phyloP scores from a whole-genome alignment of 92 coral and sea anemone genomes.

The Phenganax subtilis region DNA sequence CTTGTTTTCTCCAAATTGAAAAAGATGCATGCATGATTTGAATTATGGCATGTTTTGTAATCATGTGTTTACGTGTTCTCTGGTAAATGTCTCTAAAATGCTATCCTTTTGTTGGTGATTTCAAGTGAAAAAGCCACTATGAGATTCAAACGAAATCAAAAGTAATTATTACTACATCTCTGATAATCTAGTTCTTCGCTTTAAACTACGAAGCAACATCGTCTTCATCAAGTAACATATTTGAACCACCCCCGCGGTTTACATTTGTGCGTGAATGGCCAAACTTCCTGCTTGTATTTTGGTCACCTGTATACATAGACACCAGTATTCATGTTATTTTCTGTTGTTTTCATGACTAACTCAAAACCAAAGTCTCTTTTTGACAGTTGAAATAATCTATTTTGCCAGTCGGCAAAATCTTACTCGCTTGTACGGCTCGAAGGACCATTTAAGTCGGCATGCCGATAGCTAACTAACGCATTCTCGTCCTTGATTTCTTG shows the following conservation, averaged over 20 bases:
- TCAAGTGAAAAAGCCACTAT: too few relatives aligned
- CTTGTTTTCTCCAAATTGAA: too few relatives aligned
- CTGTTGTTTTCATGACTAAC: background rate
- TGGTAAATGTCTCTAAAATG: too few relatives aligned
- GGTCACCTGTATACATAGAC: slow-evolving; percentile 12
- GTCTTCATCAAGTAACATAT: background rate
- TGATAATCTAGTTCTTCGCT: too few relatives aligned
- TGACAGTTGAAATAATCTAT: background rate
- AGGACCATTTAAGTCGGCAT: background rate
- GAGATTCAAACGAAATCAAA: too few relatives aligned
- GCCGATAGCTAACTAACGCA: too few relatives aligned
- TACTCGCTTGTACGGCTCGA: background rate
- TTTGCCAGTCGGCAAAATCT: background rate
- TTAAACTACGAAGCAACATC: background rate
- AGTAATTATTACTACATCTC: too few relatives aligned
- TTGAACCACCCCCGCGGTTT: background rate
- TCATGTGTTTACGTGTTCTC: too few relatives aligned
- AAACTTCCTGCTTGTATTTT: background rate
- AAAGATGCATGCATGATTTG: too few relatives aligned
- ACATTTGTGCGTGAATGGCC: background rate
- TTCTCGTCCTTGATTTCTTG: too few relatives aligned
- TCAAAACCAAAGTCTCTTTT: background rate
- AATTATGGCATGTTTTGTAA: too few relatives aligned
- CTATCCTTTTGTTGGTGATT: too few relatives aligned
- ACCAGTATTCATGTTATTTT: background rate